Evolutionary conservation across 2,888 invertebrate species (phyloP), one percentile per base, ranked within the genome.

Genomic region (Cremastobaeus sp.): DNA sequence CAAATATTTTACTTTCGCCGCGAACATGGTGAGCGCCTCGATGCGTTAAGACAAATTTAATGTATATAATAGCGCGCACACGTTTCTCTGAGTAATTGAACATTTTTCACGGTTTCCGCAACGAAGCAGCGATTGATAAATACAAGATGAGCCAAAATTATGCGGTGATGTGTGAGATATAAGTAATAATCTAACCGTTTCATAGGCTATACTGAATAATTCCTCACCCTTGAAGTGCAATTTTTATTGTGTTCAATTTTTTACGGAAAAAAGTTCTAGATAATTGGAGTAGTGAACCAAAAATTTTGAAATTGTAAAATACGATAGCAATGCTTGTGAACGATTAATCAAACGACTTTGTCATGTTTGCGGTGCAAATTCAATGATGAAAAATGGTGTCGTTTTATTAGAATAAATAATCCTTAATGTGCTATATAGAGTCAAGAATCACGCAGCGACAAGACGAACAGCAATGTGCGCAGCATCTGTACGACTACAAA

Each of bases 1-100:
- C 77, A 82, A 82, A 82, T 81, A 79, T 81, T 81, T 78, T 77
- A 80, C 79, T 78, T 79, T 59, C 74, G 60, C 68, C 76, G 78
- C 73, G 76, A 75, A 75, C 74, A 74, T 64, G 66, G 74, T 76
- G 77, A 76, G 74, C 76, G 74, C 72, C 62, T 60, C 60, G 52
- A 54, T 66, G 68, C 57, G 55, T 62, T 54, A 68, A 55, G 72
- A 66, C 62, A 66, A 66, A 73, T 66, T 73, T 73, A 60, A 66
- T 72, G 66, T 66, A 66, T 43, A 72, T 66, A 65, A 72, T 64
- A 41, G 30, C 35, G 14, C 34, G 11, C 15, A 25, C 37, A 34
- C 30, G 3, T 12, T 6, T 14, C 12, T 45, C 21, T 28, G 9
- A 54, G 28, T 54, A 55, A 55, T 62, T 55, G 70, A 32, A 20